A percentile compares a stretch with the other conserved stretches of the same genome.
These are phyloP conservation scores for Pollenia griseotomentosa DNA, from an alignment of 2,888 invertebrate species.

Conservation along the genomic window DNA sequence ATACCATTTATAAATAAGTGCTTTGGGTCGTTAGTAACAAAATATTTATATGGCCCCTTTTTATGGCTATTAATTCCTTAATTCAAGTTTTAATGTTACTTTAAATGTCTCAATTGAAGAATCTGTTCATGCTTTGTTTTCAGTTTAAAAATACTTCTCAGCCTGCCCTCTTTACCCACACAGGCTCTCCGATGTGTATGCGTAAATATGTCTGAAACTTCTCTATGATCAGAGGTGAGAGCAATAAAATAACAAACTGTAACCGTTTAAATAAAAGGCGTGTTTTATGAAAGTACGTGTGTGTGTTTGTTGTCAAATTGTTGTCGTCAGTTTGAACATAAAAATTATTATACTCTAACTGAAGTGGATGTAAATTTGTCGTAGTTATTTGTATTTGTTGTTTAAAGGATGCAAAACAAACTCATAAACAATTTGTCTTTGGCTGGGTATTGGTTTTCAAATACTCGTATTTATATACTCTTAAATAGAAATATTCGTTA, in stretches of 20 bases:
- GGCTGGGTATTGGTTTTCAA: neutral
- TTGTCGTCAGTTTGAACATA: constrained; percentile 50
- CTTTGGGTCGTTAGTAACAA: no score
- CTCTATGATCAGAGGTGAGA: constrained; percentile 47
- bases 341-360: constrained; percentile 29
- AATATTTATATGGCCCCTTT: no score
- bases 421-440: constrained; percentile 55
- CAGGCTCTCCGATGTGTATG: neutral
- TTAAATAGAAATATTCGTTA: neutral
- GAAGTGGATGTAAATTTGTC: constrained; percentile 36
- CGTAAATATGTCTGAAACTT: neutral
- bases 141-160: no score
- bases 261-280: constrained; percentile 45
- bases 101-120: no score
- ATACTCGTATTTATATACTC: neutral
- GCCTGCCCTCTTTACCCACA: neutral
- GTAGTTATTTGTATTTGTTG: constrained; percentile 1
- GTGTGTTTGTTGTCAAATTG: constrained; percentile 56
- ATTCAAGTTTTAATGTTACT: no score
- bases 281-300: constrained; percentile 43
- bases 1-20: no score
- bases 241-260: constrained; percentile 48
- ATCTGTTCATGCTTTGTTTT: no score
- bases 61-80: no score
- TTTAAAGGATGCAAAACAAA: constrained; percentile 47